A percentile compares a stretch with the other conserved stretches of the same genome.
These are phyloP conservation scores for Pachycephus smyrnensis DNA, from an alignment of 2,888 invertebrate genomes.

Conservation along the genomic window DNA sequence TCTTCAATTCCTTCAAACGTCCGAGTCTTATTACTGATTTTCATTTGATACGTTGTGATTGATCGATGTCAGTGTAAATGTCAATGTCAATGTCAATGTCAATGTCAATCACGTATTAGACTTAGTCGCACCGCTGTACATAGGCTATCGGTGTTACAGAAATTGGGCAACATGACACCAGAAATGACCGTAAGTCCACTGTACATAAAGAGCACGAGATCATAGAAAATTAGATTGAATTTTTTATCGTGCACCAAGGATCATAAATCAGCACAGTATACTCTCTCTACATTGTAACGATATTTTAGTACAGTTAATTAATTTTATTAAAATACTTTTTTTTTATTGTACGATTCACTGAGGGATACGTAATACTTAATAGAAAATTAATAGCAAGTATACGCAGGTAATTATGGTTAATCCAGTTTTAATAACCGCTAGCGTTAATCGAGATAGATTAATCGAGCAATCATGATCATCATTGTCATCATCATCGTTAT, in stretches of 20 bases:
- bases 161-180: constrained; percentile 67
- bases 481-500: constrained; percentile 15
- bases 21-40: not conserved
- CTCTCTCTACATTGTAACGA: too few species aligned
- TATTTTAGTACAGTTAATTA: too few species aligned
- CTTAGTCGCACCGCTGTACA: constrained; percentile 65
- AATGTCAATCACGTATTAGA: constrained; percentile 22
- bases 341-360: too few species aligned
- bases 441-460: not conserved
- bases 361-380: too few species aligned
- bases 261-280: too few species aligned
- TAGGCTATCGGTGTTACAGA: constrained; percentile 67
- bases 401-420: too few species aligned
- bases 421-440: too few species aligned
- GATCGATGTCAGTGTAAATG: constrained; percentile 16
- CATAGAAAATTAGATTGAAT: too few species aligned
- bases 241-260: too few species aligned
- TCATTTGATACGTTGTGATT: constrained; percentile 8
- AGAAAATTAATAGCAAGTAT: too few species aligned
- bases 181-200: constrained; percentile 67
- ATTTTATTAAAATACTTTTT: too few species aligned
- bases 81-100: constrained; percentile 21
- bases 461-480: not conserved
- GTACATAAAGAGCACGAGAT: constrained; percentile 56
- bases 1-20: too few species aligned